phyloP scores from a whole-genome alignment of 2,888 invertebrate species.

The Oxystoma pomonae region DNA sequence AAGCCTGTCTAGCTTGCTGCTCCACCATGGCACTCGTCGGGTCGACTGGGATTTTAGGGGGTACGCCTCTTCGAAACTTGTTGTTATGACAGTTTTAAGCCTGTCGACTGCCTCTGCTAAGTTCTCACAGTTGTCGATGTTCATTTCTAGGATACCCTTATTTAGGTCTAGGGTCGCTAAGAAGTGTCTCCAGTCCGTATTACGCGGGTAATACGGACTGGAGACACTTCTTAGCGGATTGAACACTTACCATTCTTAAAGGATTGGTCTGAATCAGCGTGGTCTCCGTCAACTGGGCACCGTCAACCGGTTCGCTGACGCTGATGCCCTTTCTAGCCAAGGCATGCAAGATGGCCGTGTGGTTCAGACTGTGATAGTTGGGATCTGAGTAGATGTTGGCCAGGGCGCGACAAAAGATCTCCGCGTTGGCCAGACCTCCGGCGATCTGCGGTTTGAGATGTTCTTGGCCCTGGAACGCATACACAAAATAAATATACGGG shows the following conservation, averaged over 20 bases:
- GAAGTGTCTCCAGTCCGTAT: no score
- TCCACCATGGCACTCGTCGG: no score
- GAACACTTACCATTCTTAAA: conserved; percentile 84
- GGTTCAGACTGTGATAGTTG: conserved; percentile 92
- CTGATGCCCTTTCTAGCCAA: conserved; percentile 88
- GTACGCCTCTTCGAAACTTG: no score
- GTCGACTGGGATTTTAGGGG: no score
- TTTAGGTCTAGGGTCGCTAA: no score
- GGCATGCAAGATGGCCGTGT: conserved; percentile 92
- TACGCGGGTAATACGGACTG: no score
- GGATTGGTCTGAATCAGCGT: conserved; percentile 94
- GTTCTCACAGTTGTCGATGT: no score
- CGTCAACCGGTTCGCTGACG: conserved; percentile 75
- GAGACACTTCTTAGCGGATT: no score
- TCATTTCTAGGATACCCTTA: no score
- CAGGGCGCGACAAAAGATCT: conserved; percentile 89
- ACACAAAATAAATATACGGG: conserved; percentile 6
- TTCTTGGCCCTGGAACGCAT: conserved; percentile 74
- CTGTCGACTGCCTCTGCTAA: no score
- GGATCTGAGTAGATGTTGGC: conserved; percentile 95
- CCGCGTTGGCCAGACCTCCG: conserved; percentile 88
- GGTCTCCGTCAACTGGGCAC: conserved; percentile 86
- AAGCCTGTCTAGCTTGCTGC: no score
- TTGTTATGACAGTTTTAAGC: no score
- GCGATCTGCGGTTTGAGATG: conserved; percentile 91